Evolutionary conservation across 2,113 vertebrate species (phyloP), one percentile per base, ranked within the genome.

Genomic region (Notarius quadriscutis): DNA sequence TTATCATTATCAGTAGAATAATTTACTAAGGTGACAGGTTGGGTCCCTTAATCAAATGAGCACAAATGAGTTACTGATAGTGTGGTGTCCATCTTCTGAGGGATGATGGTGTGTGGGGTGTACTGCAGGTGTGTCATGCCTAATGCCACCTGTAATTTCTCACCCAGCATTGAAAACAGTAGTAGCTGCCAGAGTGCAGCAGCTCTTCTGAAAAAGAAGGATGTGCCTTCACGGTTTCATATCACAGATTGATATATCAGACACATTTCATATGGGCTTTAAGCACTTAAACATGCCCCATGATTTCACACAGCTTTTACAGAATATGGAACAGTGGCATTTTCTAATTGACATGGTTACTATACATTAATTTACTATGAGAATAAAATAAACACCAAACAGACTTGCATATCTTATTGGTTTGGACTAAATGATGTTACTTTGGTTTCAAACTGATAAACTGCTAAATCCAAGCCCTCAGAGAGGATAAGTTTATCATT

Each of bases 1-100:
- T 82, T 88, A 91, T 88, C 80, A 48, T 91, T 88, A 91, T 81
- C 83, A 57, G 51, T 25, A 1, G 58, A 84, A 83, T 87, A 88
- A n/a, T 89, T 88, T 86, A 62, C 88, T 90, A 87, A n/a, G 69
- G 77, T 82, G 88, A 91, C 87, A 87, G 87, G 88, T 88, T 80
- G 62, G 60, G 81, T 83, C 80, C 82, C 86, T 88, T 89, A 87
- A 90, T 90, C 87, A 82, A 86, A 74, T 7, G 50, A 87, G 84
- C 55, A 67, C 34, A n/a, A 65, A 41, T 20, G 85, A 86, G 77
- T 84, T 87, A 82, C 63, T 25, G 30, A 71, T 87, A 88, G 80
- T 55, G 53, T 10, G 30, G 34, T 15, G 71, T 80, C 27, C 79
- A 60, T 89, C 88, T 85, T 74, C 69, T 10, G 71, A 89, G 87